phyloP scores from a whole-genome alignment of 2,888 invertebrate genomes.

The Hyposoter didymator region DNA sequence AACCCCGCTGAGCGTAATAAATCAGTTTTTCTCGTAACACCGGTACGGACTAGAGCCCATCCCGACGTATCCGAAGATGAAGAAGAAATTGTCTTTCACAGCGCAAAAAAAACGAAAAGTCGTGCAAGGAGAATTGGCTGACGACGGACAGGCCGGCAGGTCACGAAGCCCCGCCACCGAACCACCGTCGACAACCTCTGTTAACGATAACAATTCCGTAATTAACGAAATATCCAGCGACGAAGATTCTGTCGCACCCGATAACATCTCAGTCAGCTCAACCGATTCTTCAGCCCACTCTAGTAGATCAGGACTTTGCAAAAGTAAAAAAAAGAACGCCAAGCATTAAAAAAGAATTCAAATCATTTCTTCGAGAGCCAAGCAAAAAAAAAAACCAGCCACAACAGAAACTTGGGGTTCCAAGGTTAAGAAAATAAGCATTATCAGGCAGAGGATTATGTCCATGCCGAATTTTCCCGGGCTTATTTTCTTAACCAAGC shows the following conservation, averaged over 20 bases:
- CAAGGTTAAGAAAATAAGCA: too few relatives aligned
- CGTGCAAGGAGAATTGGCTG: neutral
- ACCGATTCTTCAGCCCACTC: too few relatives aligned
- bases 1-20: slow-evolving; percentile 49
- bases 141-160: neutral
- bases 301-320: too few relatives aligned
- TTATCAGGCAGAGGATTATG: too few relatives aligned
- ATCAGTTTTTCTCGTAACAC: slow-evolving; percentile 14
- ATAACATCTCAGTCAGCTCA: neutral
- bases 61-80: slow-evolving; percentile 15
- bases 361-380: too few relatives aligned
- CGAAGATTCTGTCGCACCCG: neutral
- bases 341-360: too few relatives aligned
- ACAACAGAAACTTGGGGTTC: too few relatives aligned
- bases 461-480: too few relatives aligned
- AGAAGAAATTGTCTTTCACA: neutral
- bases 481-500: too few relatives aligned
- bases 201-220: neutral
- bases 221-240: neutral
- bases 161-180: neutral
- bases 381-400: too few relatives aligned
- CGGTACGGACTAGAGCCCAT: neutral
- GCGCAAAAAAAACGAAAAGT: slow-evolving; percentile 17
- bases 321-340: too few relatives aligned
- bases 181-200: neutral